These are phyloP conservation scores for Mormyrus proboscirostris DNA, from an alignment of 2,797 vertebrate species.

Conservation along the genomic window DNA sequence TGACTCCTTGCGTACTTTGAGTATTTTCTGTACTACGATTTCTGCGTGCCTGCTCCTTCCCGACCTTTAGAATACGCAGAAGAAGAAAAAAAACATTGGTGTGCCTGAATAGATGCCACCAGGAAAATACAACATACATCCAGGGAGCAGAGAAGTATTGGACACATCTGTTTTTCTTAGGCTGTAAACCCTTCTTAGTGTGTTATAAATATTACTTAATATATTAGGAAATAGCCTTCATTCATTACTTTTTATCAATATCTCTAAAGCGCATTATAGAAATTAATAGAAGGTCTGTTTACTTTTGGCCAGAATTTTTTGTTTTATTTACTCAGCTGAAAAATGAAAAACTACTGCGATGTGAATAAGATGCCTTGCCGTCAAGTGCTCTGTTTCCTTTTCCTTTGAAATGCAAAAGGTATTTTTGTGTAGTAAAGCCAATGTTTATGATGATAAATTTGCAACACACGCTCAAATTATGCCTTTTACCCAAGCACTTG, in stretches of 20 bases:
- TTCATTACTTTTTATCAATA: not conserved
- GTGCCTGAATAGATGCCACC: not conserved
- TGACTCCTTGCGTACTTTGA: not conserved
- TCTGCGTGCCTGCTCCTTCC: too few species aligned
- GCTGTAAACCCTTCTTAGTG: not conserved
- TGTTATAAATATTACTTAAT: not conserved
- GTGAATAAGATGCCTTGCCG: not conserved
- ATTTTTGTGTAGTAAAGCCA: not conserved
- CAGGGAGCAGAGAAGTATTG: not conserved
- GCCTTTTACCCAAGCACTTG: not conserved
- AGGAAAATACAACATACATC: not conserved
- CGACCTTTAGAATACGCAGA: not conserved
- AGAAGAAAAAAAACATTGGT: not conserved
- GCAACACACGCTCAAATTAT: not conserved
- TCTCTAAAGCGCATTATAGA: not conserved
- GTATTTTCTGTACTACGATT: not conserved
- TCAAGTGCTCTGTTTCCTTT: not conserved
- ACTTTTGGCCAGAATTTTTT: not conserved
- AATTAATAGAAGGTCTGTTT: not conserved
- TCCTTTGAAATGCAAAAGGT: not conserved
- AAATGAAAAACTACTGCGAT: not conserved
- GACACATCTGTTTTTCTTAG: not conserved
- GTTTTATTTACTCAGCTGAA: not conserved
- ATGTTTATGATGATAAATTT: not conserved
- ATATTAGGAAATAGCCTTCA: not conserved